Conservation (phyloP, 2,113 vertebrate genomes). For the Siniperca knerii region DNA sequence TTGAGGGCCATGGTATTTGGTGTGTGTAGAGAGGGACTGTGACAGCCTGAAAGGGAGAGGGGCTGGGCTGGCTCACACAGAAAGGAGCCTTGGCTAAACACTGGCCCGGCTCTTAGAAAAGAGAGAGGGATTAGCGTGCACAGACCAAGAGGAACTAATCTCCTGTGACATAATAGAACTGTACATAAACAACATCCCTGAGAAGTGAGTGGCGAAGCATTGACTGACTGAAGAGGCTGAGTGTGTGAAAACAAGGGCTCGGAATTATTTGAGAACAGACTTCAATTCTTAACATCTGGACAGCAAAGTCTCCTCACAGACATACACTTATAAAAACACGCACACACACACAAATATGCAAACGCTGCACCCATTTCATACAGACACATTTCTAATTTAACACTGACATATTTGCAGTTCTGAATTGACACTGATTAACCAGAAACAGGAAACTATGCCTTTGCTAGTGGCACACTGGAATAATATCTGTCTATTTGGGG, state of each 20-base stretch:
- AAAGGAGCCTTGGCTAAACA: constrained; percentile 75
- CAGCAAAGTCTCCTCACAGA: constrained; percentile 7
- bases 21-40: constrained; percentile 64
- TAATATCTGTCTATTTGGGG: background rate
- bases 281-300: constrained; percentile 51
- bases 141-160: constrained; percentile 82
- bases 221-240: constrained; percentile 63
- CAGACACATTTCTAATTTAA: background rate
- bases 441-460: background rate
- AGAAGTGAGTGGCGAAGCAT: constrained; percentile 72
- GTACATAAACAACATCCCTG: constrained; percentile 82
- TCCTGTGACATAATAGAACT: constrained; percentile 83
- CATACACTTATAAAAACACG: constrained; percentile 7
- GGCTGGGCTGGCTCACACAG: constrained; percentile 60
- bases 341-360: constrained; percentile 13
- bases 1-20: constrained; percentile 75
- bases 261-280: constrained; percentile 64
- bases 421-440: constrained; percentile 7
- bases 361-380: background rate
- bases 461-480: background rate
- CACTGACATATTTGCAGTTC: background rate
- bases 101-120: constrained; percentile 70
- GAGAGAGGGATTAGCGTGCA: constrained; percentile 77
- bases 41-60: constrained; percentile 76
- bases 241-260: constrained; percentile 69